These are phyloP conservation scores for Saxidomus purpurata DNA, from an alignment of 1,140 invertebrate genomes.

Conservation along the genomic window DNA sequence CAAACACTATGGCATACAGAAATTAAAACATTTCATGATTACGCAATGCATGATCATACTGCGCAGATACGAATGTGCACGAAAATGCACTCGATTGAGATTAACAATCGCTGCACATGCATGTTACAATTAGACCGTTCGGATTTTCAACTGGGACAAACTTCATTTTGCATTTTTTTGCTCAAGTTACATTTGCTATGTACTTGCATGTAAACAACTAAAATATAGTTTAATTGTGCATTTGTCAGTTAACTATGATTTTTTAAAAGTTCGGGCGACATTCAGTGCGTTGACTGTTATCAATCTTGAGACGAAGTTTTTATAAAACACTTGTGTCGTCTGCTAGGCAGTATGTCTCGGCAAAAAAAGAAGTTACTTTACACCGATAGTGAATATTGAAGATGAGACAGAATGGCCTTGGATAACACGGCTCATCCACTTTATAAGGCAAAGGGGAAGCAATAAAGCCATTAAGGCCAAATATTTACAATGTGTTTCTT, in stretches of 20 bases:
- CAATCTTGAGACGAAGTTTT: not conserved
- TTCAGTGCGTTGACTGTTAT: not conserved
- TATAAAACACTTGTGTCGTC: conserved; percentile 12
- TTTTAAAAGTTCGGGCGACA: not conserved
- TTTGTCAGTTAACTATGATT: not conserved
- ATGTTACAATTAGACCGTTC: conserved; percentile 8
- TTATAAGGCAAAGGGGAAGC: too few relatives aligned
- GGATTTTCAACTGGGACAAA: conserved; percentile 27
- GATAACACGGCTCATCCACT: too few relatives aligned
- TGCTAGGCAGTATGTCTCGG: conserved; percentile 12
- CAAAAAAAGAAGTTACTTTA: not conserved
- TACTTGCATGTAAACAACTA: not conserved
- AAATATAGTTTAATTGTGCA: not conserved
- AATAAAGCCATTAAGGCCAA: too few relatives aligned
- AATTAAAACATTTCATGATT: conserved; percentile 47
- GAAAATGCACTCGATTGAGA: conserved; percentile 41
- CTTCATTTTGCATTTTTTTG: conserved; percentile 5
- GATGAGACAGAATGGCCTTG: not conserved
- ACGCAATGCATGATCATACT: conserved; percentile 44
- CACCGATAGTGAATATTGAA: not conserved
- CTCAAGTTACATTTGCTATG: not conserved
- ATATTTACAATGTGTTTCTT: too few relatives aligned
- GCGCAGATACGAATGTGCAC: conserved; percentile 43
- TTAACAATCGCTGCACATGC: conserved; percentile 25
- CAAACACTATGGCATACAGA: conserved; percentile 30